Base-by-base conservation (phyloP, 2,888 invertebrate species). In the Lingula anatina region DNA sequence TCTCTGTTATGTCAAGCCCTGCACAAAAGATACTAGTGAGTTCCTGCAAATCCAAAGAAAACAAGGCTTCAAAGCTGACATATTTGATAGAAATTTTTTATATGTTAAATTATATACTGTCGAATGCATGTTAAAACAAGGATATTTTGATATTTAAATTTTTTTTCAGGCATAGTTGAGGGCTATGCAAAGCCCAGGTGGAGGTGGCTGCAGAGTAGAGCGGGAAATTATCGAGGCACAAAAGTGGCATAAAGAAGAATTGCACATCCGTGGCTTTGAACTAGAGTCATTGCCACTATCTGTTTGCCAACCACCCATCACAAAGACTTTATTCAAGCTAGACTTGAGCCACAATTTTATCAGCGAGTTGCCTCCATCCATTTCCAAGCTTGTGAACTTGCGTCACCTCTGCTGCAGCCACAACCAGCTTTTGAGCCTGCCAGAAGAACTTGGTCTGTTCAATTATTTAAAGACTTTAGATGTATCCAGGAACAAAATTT, bases 1-100 rank as follows among this genome's bases (percentile, higher is more conserved):
- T 87, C 79, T 92, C 91, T 77, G 85, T 81, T 31, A 92, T 88
- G 67, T 92, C 91, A 54, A 92, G 76, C 5, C 92, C 92, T 24
- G 86, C 91, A 2, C 86, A 86, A 71, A 91, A 92, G 41, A 90
- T 83, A 50, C 83, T 84, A 42, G 85, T 83, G 1, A 84, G 81
- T 18, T 83, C 81, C 86, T 86, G 70, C 20, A 79, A 68, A 31
- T 21, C 9, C 25, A 2, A 43, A 24, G 1, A 36, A 49, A 35
- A 23, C n/a, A n/a, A n/a, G n/a, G n/a, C n/a, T n/a, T n/a, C n/a
- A n/a, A n/a, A n/a, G n/a, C n/a, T n/a, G n/a, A n/a, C n/a, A n/a
- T n/a, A n/a, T n/a, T n/a, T n/a, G n/a, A n/a, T n/a, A n/a, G n/a
- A n/a, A n/a, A n/a, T n/a, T n/a, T n/a, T n/a, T n/a, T n/a, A n/a